Evolutionary conservation across 2,888 invertebrate species (phyloP).

Genomic region (Physocephala rufipes): DNA sequence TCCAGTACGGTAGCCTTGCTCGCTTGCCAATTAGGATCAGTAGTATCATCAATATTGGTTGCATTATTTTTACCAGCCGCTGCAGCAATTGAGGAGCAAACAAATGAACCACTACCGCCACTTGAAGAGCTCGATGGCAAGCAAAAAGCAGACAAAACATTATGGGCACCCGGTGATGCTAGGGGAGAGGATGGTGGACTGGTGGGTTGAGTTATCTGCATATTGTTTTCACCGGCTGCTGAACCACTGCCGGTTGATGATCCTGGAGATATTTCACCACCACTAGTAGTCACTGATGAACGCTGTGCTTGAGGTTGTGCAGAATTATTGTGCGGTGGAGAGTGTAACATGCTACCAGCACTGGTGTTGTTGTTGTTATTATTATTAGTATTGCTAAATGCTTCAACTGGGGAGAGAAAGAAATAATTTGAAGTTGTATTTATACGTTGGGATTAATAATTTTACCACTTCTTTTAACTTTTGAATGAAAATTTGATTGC

Average conservation of each 20-base stretch:
- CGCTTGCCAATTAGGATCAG: constrained; percentile 93
- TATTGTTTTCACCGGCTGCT: constrained; percentile 57
- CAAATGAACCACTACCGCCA: constrained; percentile 59
- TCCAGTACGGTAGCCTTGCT: constrained; percentile 87
- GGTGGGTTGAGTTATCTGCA: constrained; percentile 81
- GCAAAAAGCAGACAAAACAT: constrained; percentile 61
- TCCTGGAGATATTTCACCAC: constrained; percentile 34
- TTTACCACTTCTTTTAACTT: too few relatives aligned
- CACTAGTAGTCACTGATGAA: constrained; percentile 39
- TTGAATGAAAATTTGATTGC: too few relatives aligned
- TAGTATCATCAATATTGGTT: constrained; percentile 71
- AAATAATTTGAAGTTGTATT: too few relatives aligned
- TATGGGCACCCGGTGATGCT: constrained; percentile 71
- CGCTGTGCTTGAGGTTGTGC: constrained; percentile 49
- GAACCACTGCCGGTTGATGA: constrained; percentile 39
- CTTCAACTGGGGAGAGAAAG: constrained; percentile 60
- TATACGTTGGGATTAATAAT: too few relatives aligned
- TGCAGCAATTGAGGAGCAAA: constrained; percentile 54
- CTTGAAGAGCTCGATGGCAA: constrained; percentile 51
- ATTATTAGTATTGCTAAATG: constrained; percentile 71
- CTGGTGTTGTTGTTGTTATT: constrained; percentile 75
- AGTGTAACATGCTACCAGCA: constrained; percentile 78
- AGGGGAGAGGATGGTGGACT: constrained; percentile 84
- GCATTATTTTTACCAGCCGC: constrained; percentile 50
- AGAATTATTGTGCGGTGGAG: constrained; percentile 75